Conservation (phyloP, 2,797 vertebrate species). For the Hylomyscus alleni region DNA sequence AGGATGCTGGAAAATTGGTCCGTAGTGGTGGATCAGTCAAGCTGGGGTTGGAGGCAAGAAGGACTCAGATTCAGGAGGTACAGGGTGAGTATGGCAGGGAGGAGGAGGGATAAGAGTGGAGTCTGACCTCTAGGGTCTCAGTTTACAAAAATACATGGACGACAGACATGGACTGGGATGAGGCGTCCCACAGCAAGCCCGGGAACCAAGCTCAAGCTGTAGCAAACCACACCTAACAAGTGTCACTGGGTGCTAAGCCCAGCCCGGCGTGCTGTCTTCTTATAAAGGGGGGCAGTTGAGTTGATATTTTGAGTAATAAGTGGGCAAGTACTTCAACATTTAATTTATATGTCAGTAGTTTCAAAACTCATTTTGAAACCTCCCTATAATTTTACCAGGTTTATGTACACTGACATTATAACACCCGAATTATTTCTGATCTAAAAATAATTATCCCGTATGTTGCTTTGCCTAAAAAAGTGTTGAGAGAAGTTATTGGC, state of each 20-base stretch:
- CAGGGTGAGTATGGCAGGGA: background rate
- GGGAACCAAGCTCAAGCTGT: background rate
- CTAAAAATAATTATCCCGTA: conserved; percentile 85
- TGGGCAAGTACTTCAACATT: conserved; percentile 83
- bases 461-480: conserved; percentile 83
- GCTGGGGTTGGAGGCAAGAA: background rate
- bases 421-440: conserved; percentile 84
- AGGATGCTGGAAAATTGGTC: background rate
- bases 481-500: conserved; percentile 83
- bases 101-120: background rate
- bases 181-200: background rate
- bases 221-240: background rate
- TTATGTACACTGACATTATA: conserved; percentile 84
- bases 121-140: background rate
- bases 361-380: conserved; percentile 83
- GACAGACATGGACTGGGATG: background rate
- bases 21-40: background rate
- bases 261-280: conserved; percentile 33
- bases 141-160: background rate
- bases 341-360: conserved; percentile 84
- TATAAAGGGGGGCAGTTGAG: background rate
- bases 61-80: background rate
- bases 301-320: conserved; percentile 82
- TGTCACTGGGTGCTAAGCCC: background rate
- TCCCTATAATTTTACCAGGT: conserved; percentile 82